Evolutionary conservation across 2,888 invertebrate genomes (phyloP).

Genomic region (Furcula furcula): DNA sequence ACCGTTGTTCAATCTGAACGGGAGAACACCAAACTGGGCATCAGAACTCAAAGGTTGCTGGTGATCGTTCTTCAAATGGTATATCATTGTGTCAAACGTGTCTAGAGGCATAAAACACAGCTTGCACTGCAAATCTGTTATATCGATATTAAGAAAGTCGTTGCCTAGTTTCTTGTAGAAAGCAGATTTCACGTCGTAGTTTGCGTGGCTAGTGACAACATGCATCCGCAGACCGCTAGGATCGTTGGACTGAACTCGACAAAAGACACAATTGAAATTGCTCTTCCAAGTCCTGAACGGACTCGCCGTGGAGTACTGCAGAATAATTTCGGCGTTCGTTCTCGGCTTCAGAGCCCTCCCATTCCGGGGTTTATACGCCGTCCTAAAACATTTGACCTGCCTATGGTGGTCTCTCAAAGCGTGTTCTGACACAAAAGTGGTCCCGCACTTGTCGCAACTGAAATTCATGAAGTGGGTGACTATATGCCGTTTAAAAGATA

Average conservation of each 20-base stretch:
- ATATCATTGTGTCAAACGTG: conserved; percentile 56
- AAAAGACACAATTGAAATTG: conserved; percentile 72
- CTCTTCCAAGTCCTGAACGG: conserved; percentile 73
- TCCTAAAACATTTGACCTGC: conserved; percentile 68
- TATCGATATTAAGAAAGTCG: conserved; percentile 68
- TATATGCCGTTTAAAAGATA: conserved; percentile 65
- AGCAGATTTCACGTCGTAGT: conserved; percentile 65
- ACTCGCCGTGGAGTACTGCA: conserved; percentile 68
- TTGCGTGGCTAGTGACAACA: conserved; percentile 56
- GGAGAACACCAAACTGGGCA: conserved; percentile 65
- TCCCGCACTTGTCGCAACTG: conserved; percentile 69
- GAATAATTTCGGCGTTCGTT: conserved; percentile 67
- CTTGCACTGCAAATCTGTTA: conserved; percentile 71
- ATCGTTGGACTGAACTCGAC: conserved; percentile 65
- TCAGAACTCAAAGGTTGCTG: conserved; percentile 65
- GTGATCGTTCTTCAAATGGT: conserved; percentile 65
- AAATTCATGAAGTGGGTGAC: conserved; percentile 68
- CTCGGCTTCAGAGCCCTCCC: conserved; percentile 60
- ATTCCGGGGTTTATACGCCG: conserved; percentile 66
- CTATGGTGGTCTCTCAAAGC: conserved; percentile 65
- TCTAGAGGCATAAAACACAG: conserved; percentile 61
- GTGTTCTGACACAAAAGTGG: conserved; percentile 64
- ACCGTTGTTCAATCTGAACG: conserved; percentile 65
- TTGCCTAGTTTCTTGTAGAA: conserved; percentile 74
- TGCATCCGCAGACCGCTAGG: conserved; percentile 61